phyloP scores from a whole-genome alignment of 2,888 invertebrate genomes.

The Nomada fucata region DNA sequence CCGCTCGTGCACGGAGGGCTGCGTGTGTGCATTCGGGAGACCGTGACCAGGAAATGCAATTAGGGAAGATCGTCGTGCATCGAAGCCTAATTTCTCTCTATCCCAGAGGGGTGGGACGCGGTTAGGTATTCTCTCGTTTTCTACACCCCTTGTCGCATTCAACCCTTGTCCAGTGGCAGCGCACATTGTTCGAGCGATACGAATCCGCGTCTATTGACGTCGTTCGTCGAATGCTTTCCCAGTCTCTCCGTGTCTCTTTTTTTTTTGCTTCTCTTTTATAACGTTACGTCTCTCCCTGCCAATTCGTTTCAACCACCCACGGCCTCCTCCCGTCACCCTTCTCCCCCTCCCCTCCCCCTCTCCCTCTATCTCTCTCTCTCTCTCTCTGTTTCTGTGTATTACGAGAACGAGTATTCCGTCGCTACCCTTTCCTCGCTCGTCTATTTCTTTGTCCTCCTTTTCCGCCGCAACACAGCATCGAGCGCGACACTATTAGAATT shows the following conservation, averaged over 20 bases:
- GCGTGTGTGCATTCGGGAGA: constrained; percentile 31
- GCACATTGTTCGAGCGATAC: constrained; percentile 68
- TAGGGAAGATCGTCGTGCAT: constrained; percentile 56
- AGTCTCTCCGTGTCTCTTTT: constrained; percentile 29
- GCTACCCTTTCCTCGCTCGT: constrained; percentile 18
- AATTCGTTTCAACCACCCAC: constrained; percentile 6
- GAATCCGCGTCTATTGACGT: constrained; percentile 67
- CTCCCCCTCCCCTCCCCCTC: constrained; percentile 10
- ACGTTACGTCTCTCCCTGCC: constrained; percentile 24
- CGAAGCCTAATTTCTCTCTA: constrained; percentile 62
- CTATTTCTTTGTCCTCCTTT: constrained; percentile 44
- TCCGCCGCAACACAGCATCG: constrained; percentile 53
- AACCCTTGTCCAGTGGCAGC: constrained; percentile 63
- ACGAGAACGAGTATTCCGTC: constrained; percentile 6
- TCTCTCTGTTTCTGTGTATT: constrained; percentile 1
- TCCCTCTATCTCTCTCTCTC: constrained; percentile 19
- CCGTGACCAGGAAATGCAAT: constrained; percentile 66
- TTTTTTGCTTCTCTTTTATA: constrained; percentile 28
- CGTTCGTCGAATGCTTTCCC: constrained; percentile 61
- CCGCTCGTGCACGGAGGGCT: neutral
- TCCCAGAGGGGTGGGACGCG: neutral
- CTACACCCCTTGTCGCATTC: constrained; percentile 50
- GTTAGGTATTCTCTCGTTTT: constrained; percentile 54
- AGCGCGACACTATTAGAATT: constrained; percentile 76
- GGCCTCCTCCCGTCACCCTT: constrained; percentile 11